These are phyloP conservation scores for Silurus meridionalis DNA, from an alignment of 2,113 vertebrate genomes.

Conservation along the genomic window DNA sequence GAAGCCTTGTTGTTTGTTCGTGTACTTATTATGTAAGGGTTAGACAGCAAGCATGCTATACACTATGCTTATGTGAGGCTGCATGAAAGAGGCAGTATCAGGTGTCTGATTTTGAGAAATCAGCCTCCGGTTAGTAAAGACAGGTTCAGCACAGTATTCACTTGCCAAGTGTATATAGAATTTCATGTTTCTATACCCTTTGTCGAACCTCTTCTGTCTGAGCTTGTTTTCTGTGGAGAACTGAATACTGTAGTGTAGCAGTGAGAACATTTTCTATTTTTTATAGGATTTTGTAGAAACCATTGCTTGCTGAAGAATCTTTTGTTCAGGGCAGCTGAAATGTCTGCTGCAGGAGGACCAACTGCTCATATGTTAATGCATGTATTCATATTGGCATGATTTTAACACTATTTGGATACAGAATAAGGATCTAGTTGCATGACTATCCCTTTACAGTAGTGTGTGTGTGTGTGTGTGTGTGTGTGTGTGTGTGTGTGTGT, in stretches of 20 bases:
- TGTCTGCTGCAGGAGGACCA: not conserved
- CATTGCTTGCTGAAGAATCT: not conserved
- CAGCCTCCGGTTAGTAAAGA: not conserved
- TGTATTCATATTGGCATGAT: not conserved
- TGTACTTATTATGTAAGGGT: not conserved
- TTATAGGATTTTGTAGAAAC: not conserved
- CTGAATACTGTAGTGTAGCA: not conserved
- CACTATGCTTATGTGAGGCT: not conserved
- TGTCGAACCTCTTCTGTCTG: conserved; percentile 5
- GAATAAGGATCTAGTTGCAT: not conserved
- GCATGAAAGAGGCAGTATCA: not conserved
- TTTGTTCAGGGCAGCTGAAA: no score
- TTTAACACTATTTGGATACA: not conserved
- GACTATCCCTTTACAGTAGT: conserved; percentile 1
- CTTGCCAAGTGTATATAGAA: not conserved
- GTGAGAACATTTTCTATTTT: not conserved
- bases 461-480: conserved; percentile 8
- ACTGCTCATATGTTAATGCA: not conserved
- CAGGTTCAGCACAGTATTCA: conserved; percentile 9
- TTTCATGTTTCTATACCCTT: conserved; percentile 6
- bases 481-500: not conserved
- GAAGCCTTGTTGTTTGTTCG: not conserved
- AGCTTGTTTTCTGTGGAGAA: conserved; percentile 9
- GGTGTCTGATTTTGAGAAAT: conserved; percentile 5
- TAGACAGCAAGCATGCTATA: not conserved